Evolutionary conservation across 2,888 invertebrate species (phyloP).

Genomic region (Campopleginae sp.): DNA sequence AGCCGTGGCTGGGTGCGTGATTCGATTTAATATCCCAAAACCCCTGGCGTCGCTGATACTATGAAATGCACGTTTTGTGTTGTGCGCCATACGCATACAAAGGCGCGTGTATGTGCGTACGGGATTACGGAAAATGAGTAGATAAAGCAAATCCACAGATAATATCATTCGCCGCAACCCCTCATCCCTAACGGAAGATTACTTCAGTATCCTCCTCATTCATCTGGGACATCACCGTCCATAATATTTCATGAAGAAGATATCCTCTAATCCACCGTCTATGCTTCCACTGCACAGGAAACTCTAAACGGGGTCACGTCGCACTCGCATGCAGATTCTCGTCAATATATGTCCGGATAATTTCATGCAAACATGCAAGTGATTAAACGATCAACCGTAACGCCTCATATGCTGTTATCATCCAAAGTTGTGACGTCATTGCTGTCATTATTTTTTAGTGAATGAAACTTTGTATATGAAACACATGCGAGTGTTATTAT

Average conservation of each 20-base stretch:
- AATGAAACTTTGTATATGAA: background rate
- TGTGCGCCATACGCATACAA: background rate
- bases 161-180: constrained; percentile 29
- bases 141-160: constrained; percentile 57
- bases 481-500: background rate
- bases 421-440: background rate
- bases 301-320: background rate
- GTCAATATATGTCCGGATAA: background rate
- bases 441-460: background rate
- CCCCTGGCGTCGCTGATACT: constrained; percentile 37
- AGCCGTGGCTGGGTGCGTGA: constrained; percentile 15
- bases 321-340: background rate
- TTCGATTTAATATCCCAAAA: constrained; percentile 51
- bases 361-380: background rate
- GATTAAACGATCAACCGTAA: background rate
- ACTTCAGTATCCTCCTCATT: constrained; percentile 38
- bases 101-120: background rate
- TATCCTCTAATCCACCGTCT: constrained; percentile 16
- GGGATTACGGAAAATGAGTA: constrained; percentile 55
- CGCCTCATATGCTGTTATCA: background rate
- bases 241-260: constrained; percentile 38
- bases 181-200: constrained; percentile 36
- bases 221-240: constrained; percentile 15
- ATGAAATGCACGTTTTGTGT: constrained; percentile 21
- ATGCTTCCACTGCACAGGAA: background rate